A percentile compares a stretch with the other conserved stretches of the same genome.
phyloP scores from a whole-genome alignment of 2,113 vertebrate species.

The Zosterops lateralis region DNA sequence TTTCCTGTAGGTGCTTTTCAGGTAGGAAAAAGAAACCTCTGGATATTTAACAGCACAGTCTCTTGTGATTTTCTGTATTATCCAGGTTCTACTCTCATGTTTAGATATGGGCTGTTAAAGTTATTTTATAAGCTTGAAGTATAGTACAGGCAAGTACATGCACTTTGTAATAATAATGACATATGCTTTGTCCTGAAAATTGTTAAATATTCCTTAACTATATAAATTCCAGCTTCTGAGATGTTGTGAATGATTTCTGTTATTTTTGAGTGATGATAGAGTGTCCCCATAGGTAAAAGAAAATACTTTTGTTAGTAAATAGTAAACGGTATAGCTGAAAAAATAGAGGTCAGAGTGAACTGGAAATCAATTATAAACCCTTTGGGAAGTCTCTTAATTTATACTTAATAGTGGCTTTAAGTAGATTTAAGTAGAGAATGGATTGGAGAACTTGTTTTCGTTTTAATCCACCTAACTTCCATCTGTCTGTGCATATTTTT shows the following conservation, averaged over 20 bases:
- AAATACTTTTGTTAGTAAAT: not conserved
- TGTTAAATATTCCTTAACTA: not conserved
- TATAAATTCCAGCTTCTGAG: not conserved
- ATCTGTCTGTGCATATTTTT: not conserved
- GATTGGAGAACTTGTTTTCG: not conserved
- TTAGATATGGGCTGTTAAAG: not conserved
- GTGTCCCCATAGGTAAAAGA: not conserved
- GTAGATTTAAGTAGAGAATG: not conserved
- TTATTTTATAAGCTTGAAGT: not conserved
- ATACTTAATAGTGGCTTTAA: not conserved
- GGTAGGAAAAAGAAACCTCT: not conserved
- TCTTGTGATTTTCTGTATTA: not conserved
- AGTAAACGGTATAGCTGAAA: not conserved
- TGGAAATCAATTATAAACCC: not conserved
- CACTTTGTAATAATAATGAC: not conserved
- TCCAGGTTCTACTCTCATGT: not conserved
- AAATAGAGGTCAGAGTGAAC: not conserved
- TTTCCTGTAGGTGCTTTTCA: not conserved
- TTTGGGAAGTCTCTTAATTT: not conserved
- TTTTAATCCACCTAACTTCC: not conserved
- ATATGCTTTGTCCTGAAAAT: not conserved
- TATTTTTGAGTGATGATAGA: not conserved
- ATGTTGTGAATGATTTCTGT: not conserved
- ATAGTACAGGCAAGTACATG: not conserved
- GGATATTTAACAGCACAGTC: not conserved